phyloP scores from a whole-genome alignment of 2,797 vertebrate species.

The Craterocephalus amniculus region DNA sequence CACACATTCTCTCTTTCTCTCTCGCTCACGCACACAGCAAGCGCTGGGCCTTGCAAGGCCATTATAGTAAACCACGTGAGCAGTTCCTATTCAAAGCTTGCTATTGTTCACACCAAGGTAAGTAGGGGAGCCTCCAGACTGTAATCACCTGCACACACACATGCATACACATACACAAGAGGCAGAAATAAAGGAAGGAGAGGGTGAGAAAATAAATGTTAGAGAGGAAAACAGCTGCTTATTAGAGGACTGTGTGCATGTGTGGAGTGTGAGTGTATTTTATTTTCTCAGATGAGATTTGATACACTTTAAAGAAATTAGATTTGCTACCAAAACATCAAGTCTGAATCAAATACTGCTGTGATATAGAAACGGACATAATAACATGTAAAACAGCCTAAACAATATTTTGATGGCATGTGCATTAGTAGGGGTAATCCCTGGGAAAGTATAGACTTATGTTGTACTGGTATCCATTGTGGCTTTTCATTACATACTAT shows the following conservation, averaged over 20 bases:
- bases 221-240: constrained; percentile 55
- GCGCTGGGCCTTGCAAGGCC: constrained; percentile 78
- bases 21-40: constrained; percentile 29
- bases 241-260: constrained; percentile 1
- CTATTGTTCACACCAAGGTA: constrained; percentile 86
- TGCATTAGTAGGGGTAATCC: background rate
- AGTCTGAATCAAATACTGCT: constrained; percentile 9
- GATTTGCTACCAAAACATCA: constrained; percentile 6
- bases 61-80: constrained; percentile 85
- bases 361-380: constrained; percentile 16
- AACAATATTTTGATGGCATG: background rate
- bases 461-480: background rate
- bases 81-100: constrained; percentile 79
- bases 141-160: constrained; percentile 76
- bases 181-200: constrained; percentile 49
- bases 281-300: constrained; percentile 3
- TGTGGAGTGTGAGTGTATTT: background rate
- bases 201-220: constrained; percentile 73
- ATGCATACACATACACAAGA: background rate
- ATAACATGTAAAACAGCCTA: background rate
- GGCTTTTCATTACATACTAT: background rate
- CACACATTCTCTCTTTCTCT: constrained; percentile 15
- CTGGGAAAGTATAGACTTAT: background rate
- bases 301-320: background rate
- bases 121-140: constrained; percentile 83